phyloP scores from a whole-genome alignment of 2,888 invertebrate species.

The Cerceris ruficornis region DNA sequence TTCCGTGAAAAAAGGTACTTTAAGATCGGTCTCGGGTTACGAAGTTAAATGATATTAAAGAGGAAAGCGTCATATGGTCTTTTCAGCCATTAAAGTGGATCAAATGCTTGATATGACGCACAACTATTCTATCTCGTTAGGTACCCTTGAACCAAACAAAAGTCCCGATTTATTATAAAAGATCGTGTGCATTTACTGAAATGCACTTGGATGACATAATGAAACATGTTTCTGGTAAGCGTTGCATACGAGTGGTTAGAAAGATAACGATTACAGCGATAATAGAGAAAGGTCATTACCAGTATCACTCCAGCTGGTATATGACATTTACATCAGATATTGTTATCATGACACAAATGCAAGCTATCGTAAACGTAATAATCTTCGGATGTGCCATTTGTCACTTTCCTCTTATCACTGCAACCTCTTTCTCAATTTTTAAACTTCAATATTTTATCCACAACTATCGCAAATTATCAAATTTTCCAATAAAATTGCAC shows the following conservation, averaged over 20 bases:
- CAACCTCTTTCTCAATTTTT: background rate
- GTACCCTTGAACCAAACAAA: too few relatives aligned
- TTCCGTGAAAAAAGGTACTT: background rate
- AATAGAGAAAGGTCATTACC: slow-evolving; percentile 30
- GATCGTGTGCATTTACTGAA: background rate
- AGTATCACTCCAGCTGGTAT: slow-evolving; percentile 7
- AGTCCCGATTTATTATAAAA: too few relatives aligned
- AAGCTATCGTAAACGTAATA: background rate
- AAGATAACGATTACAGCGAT: slow-evolving; percentile 15
- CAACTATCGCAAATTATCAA: too few relatives aligned
- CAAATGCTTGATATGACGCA: too few relatives aligned
- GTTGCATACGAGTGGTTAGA: background rate
- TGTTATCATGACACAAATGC: background rate
- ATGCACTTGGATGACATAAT: background rate
- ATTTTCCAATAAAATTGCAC: too few relatives aligned
- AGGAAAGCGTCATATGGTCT: too few relatives aligned
- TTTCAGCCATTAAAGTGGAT: too few relatives aligned
- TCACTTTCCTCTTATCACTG: background rate
- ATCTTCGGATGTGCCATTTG: background rate
- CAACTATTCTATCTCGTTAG: too few relatives aligned
- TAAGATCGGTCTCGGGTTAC: background rate
- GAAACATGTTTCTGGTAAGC: background rate
- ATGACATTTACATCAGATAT: background rate
- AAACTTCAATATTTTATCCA: too few relatives aligned
- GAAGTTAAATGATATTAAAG: background rate